phyloP scores from a whole-genome alignment of 2,797 vertebrate species.

The Pantherophis alleghaniensis region DNA sequence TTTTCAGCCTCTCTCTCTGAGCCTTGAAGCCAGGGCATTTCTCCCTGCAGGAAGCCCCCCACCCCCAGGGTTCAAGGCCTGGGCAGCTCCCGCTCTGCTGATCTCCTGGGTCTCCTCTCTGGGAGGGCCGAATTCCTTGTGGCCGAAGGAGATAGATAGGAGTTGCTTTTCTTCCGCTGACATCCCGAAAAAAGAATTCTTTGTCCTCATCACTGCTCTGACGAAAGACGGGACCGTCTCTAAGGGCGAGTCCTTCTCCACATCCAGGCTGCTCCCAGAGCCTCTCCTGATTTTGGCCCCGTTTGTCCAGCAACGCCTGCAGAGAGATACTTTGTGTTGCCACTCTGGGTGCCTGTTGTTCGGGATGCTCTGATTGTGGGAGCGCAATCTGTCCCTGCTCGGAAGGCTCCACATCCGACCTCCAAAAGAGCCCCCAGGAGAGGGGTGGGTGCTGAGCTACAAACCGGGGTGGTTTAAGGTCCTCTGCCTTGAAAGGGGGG shows the following conservation, averaged over 20 bases:
- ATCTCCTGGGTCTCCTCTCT: background rate
- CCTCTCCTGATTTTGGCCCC: background rate
- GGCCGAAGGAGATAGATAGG: background rate
- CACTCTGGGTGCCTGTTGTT: background rate
- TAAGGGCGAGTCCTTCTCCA: background rate
- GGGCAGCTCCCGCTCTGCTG: background rate
- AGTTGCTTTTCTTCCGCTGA: background rate
- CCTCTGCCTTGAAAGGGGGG: background rate
- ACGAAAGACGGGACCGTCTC: background rate
- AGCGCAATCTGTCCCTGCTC: background rate
- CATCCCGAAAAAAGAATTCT: background rate
- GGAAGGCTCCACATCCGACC: background rate
- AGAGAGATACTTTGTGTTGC: background rate
- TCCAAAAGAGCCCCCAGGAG: background rate
- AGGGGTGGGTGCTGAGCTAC: background rate
- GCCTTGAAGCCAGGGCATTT: background rate
- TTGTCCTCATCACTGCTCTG: background rate
- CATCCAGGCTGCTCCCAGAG: background rate
- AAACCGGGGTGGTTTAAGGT: background rate
- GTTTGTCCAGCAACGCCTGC: background rate
- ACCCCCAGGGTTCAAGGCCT: background rate
- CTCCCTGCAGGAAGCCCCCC: background rate
- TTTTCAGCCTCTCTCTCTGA: background rate
- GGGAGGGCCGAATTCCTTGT: background rate
- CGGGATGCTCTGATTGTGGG: background rate